Evolutionary conservation across 2,797 vertebrate species (phyloP), one percentile per base, ranked within the genome.

Genomic region (Hyperoplus lanceolatus): DNA sequence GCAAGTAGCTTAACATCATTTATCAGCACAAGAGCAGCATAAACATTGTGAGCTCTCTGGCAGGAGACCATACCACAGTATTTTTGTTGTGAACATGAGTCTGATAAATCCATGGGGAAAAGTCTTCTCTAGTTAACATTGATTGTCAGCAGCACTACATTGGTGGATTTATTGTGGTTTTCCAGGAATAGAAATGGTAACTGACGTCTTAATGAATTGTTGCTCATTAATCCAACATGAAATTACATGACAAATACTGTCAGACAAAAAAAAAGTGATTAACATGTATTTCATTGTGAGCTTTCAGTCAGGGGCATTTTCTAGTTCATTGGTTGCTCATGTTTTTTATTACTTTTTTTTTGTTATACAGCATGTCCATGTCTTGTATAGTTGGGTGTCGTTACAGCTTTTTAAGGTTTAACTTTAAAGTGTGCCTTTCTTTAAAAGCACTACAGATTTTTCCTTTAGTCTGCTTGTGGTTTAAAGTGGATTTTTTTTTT

Each of bases 11-110:
- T 58, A 46, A 80, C 70, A 21, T 57, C 21, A 48, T 73, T 54
- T 18, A 69, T 75, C 75, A 79, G 43, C 16, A 60, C 9, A 21
- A 66, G 54, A 51, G 64, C 64, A 58, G 49, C 50, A 70, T 14
- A 60, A 75, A 70, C 51, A 41, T 29, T 50, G 10, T 62, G 41
- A 56, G 54, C 67, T 59, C 42, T 68, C n/a, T 15, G 21, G 29
- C 41, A 42, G 11, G 11, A 67, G 38, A 29, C 29, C 29, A 49
- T 11, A 29, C 29, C 15, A 8, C 7, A 13, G 7, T 58, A 8
- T 9, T 63, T 65, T 50, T 50, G 4, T 43, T 10, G 21, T 38
- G 48, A 70, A 57, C 58, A 9, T 8, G 6, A 29, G 14, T 38
- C 16, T 61, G 16, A 66, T 41, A 51, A 64, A 57, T 53, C 56